Evolutionary conservation across 1,140 invertebrate genomes (phyloP), one percentile per base, ranked within the genome.

Genomic region (Aphidius ervi): DNA sequence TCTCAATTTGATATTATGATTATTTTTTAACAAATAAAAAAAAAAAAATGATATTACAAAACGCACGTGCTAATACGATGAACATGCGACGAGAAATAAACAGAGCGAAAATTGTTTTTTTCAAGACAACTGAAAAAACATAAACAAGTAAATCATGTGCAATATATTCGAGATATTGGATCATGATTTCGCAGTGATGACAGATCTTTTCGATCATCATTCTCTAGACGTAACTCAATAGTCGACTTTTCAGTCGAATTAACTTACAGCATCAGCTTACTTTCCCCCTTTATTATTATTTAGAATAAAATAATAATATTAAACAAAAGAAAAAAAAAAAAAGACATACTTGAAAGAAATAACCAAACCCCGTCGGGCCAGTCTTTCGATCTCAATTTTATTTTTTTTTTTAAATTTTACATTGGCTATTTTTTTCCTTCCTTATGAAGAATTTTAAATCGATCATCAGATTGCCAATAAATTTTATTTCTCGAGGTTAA

Each of bases 181-280:
- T 45, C 47, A 49, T 49, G 7, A 58, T 23, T 20, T 9, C 40
- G 39, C n/a, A 53, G 8, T 42, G 50, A 39, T 23, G 46, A 59
- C 50, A 52, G 46, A 59, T 57, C 31, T 47, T 47, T 37, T 3
- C 10, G 23, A 57, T 45, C 41, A 8, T 50, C 43, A 59, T 59
- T 46, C 62, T 53, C 50, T 47, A 41, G 54, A 54, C 47, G 62
- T 63, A 63, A 63, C 58, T 53, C 62, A 60, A 63, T 63, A 63
- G 58, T 56, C 41, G n/a, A 20, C 58, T 52, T 48, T 49, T 63
- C 53, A 53, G 46, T 57, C 54, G 62, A 63, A 63, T 63, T 63
- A 60, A 63, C 58, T 59, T 10, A n/a, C 45, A 39, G 58, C 37
- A 63, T 63, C 52, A 58, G 56, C 39, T 58, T 58, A 58, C 56